Conservation (phyloP, 2,113 vertebrate species). For the Ictidomys tridecemlineatus region DNA sequence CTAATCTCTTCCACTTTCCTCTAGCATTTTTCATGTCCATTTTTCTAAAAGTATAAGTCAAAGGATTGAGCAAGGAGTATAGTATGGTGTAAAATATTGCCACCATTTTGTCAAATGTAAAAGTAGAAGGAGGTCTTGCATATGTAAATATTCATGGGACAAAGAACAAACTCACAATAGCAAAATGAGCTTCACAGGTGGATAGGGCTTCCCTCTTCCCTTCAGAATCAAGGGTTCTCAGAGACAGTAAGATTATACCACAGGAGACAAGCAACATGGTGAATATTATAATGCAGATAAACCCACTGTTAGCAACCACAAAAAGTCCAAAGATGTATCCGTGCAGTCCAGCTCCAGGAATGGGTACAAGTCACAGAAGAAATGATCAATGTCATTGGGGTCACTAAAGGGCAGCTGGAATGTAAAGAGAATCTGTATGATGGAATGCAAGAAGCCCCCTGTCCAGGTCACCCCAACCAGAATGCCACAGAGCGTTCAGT, state of each 20-base stretch:
- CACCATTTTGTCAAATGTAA: conserved; percentile 62
- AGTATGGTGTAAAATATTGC: conserved; percentile 67
- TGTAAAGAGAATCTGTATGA: not conserved
- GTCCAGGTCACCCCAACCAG: too few species aligned
- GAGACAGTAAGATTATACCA: conserved; percentile 58
- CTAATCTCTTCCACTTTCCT: not conserved
- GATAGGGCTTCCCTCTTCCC: conserved; percentile 14
- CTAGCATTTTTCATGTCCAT: not conserved
- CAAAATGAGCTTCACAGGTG: not conserved
- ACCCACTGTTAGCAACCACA: conserved; percentile 69
- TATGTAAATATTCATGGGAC: conserved; percentile 15
- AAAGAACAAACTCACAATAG: conserved; percentile 18
- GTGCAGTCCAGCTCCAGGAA: conserved; percentile 61
- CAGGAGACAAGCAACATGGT: conserved; percentile 65
- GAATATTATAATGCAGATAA: conserved; percentile 26
- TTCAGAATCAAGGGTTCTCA: conserved; percentile 35
- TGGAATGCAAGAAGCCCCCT: too few species aligned
- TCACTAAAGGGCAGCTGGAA: not conserved
- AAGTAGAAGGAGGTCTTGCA: not conserved
- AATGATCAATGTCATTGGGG: not conserved
- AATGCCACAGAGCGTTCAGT: too few species aligned
- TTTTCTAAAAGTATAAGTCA: conserved; percentile 41
- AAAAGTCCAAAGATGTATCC: conserved; percentile 25
- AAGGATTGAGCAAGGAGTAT: conserved; percentile 14
- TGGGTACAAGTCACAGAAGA: too few species aligned